Evolutionary conservation across 2,113 vertebrate genomes (phyloP).

Genomic region (Gorsachius goisagi): DNA sequence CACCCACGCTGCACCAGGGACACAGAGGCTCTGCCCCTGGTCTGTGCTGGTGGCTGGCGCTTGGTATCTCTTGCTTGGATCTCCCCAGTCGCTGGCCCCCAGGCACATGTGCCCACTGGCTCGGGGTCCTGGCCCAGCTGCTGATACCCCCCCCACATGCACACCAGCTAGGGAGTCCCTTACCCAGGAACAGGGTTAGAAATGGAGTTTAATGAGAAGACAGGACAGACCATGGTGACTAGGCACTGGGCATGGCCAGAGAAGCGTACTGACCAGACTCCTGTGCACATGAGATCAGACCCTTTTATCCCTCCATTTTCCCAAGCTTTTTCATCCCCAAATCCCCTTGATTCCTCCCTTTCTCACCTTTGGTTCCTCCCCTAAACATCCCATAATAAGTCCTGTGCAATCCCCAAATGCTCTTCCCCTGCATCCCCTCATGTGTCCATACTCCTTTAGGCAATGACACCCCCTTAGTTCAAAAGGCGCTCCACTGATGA

Average conservation of each 20-base stretch:
- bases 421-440: not conserved
- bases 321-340: not conserved
- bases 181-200: not conserved
- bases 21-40: not conserved
- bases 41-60: not conserved
- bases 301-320: not conserved
- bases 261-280: not conserved
- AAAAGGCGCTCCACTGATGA: not conserved
- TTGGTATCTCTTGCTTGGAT: not conserved
- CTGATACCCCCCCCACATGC: not conserved
- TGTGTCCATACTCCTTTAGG: not conserved
- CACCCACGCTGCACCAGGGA: rapidly evolving
- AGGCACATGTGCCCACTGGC: rapidly evolving
- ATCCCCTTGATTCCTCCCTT: not conserved
- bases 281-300: not conserved
- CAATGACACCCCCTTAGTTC: not conserved
- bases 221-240: not conserved
- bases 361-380: not conserved
- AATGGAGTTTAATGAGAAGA: not conserved
- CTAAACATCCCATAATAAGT: not conserved
- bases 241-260: not conserved
- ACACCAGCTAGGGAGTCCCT: not conserved
- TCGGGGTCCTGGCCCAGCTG: not conserved
- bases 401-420: not conserved
- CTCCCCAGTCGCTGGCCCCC: not conserved